Evolutionary conservation across 2,113 vertebrate species (phyloP).

Genomic region (Salvator merianae): DNA sequence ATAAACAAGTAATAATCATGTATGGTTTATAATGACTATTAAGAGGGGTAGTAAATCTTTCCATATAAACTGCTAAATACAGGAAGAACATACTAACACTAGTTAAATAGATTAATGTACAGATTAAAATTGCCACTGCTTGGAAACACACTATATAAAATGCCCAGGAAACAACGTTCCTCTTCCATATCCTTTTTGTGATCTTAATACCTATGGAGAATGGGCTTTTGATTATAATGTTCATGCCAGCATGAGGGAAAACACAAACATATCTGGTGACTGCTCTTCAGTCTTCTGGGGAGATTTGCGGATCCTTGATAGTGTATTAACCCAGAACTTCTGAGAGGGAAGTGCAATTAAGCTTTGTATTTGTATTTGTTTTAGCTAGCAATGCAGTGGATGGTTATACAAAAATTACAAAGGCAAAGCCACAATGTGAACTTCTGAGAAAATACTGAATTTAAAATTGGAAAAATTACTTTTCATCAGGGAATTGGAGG

Average conservation of each 20-base stretch:
- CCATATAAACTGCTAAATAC: not conserved
- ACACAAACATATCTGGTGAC: not conserved
- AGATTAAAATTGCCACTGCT: not conserved
- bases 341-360: not conserved
- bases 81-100: not conserved
- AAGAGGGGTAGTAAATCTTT: constrained; percentile 34
- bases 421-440: not conserved
- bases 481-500: not conserved
- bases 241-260: not conserved
- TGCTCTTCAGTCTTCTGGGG: not conserved
- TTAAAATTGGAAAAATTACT: not conserved
- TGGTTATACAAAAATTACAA: not conserved
- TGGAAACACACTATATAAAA: not conserved
- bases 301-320: not conserved
- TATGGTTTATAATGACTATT: constrained; percentile 39
- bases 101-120: not conserved
- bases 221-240: not conserved
- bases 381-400: not conserved
- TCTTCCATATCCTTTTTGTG: not conserved
- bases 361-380: not conserved
- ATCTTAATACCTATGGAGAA: not conserved
- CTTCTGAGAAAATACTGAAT: not conserved
- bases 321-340: not conserved
- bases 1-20: constrained; percentile 39
- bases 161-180: not conserved